phyloP scores from a whole-genome alignment of 2,888 invertebrate genomes.

The Acronicta aceris region DNA sequence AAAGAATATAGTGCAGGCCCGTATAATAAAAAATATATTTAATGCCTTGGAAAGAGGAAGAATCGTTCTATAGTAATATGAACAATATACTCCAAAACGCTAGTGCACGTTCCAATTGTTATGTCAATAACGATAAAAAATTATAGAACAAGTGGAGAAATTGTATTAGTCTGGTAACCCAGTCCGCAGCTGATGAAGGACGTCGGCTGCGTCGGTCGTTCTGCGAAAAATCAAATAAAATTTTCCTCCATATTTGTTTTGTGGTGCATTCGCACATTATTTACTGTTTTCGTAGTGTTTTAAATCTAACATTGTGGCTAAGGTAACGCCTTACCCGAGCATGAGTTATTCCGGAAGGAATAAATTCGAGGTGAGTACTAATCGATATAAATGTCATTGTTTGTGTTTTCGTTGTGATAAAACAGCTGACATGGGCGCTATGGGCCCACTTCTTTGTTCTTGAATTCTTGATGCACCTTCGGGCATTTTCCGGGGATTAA shows the following conservation, averaged over 20 bases:
- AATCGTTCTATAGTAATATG: no score
- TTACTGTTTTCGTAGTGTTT: conserved; percentile 50
- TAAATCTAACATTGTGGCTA: conserved; percentile 84
- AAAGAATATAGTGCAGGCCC: no score
- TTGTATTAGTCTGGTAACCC: conserved; percentile 53
- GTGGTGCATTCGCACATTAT: conserved; percentile 60
- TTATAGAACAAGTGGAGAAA: conserved; percentile 21
- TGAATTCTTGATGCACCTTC: conserved; percentile 59
- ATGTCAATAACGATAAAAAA: no score
- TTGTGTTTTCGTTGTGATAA: conserved; percentile 87
- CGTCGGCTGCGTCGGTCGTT: conserved; percentile 50
- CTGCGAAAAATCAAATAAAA: conserved; percentile 69
- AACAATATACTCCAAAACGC: no score
- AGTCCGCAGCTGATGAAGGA: conserved; percentile 60
- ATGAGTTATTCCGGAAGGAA: conserved; percentile 91
- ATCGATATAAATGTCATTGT: conserved; percentile 71
- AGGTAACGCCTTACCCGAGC: conserved; percentile 85
- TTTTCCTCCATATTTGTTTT: conserved; percentile 75
- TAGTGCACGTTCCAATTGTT: no score
- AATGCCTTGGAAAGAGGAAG: no score
- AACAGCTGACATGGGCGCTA: conserved; percentile 89
- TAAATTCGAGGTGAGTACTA: conserved; percentile 90
- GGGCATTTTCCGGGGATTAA: conserved; percentile 8
- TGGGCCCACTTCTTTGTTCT: conserved; percentile 77
- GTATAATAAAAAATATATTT: no score